Evolutionary conservation across 2,113 vertebrate species (phyloP).

Genomic region (Anser brachyrhynchus): DNA sequence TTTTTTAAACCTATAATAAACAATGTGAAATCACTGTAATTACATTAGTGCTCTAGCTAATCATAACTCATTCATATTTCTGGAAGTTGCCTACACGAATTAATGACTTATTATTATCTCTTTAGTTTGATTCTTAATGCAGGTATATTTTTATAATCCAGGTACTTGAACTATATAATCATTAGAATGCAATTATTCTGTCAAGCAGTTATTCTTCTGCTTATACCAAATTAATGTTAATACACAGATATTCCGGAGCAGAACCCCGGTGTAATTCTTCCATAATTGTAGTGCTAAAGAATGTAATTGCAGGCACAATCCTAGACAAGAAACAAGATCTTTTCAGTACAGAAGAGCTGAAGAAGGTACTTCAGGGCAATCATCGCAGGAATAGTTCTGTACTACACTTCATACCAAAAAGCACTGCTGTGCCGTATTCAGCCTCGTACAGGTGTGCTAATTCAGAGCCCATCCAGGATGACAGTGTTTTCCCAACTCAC

Average conservation of each 20-base stretch:
- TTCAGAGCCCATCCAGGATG: neutral
- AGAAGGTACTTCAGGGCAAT: neutral
- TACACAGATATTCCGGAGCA: slow-evolving; percentile 51
- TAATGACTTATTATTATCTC: slow-evolving; percentile 69
- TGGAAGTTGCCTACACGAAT: slow-evolving; percentile 59
- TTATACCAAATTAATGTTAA: slow-evolving; percentile 63
- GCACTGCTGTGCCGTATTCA: neutral
- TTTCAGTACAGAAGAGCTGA: neutral
- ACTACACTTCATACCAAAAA: neutral
- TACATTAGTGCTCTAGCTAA: slow-evolving; percentile 56
- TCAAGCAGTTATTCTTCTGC: slow-evolving; percentile 49
- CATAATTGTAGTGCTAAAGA: slow-evolving; percentile 23
- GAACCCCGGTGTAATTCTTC: slow-evolving; percentile 32
- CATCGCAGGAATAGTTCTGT: neutral
- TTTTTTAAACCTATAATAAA: slow-evolving; percentile 44
- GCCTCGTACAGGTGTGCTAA: neutral
- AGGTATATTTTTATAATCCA: slow-evolving; percentile 68
- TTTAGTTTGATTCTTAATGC: slow-evolving; percentile 61
- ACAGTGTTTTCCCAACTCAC: neutral
- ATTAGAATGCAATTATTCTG: slow-evolving; percentile 68
- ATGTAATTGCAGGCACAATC: neutral
- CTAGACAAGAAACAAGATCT: neutral
- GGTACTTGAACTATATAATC: slow-evolving; percentile 67
- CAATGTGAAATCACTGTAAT: slow-evolving; percentile 65
- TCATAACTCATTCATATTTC: slow-evolving; percentile 64